Evolutionary conservation across 2,113 vertebrate species (phyloP).

Genomic region (Crypturellus undulatus): DNA sequence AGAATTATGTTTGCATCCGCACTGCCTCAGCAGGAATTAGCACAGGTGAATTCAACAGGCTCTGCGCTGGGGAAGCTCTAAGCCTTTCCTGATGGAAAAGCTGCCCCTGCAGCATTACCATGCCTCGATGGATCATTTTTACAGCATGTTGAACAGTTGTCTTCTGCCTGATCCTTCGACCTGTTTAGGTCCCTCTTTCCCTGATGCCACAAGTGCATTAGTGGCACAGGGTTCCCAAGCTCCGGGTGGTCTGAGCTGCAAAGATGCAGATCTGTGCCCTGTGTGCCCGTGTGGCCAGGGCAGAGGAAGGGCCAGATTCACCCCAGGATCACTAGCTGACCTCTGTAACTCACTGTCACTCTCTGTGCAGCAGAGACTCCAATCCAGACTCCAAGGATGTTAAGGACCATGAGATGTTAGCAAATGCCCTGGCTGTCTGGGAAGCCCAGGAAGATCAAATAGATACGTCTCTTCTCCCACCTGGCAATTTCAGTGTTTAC

Average conservation of each 20-base stretch:
- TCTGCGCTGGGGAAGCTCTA: neutral
- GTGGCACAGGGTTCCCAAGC: rapidly evolving
- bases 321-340: neutral
- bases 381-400: neutral
- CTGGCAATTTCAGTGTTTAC: neutral
- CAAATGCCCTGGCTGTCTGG: neutral
- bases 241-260: neutral
- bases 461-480: neutral
- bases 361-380: neutral
- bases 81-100: neutral
- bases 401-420: neutral
- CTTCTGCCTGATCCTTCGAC: constrained; percentile 1
- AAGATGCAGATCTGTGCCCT: neutral
- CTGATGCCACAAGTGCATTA: neutral
- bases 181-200: neutral
- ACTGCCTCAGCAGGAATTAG: neutral
- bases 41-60: neutral
- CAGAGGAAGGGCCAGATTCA: neutral
- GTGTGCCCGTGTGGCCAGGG: neutral
- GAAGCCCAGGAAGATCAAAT: neutral
- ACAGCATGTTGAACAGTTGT: neutral
- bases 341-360: neutral
- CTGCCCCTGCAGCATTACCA: neutral
- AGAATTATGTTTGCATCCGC: neutral
- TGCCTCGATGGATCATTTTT: neutral